Conservation (phyloP, 2,888 invertebrate species). For the Synergus itoensis region DNA sequence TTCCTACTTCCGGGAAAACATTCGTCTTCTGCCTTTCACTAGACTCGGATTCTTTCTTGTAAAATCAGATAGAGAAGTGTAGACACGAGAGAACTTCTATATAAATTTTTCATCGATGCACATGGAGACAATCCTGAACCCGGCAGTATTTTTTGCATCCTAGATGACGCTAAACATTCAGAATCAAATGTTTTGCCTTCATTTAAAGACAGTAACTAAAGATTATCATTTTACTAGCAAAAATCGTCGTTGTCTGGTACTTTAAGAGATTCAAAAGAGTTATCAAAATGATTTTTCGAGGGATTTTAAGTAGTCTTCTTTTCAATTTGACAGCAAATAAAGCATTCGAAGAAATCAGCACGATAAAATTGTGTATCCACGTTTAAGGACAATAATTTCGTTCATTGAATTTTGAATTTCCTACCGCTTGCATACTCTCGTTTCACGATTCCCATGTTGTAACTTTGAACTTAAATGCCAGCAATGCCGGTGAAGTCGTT, state of each 20-base stretch:
- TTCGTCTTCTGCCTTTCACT: constrained; percentile 32
- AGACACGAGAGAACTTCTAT: constrained; percentile 27
- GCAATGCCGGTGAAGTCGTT: constrained; percentile 31
- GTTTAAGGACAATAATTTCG: not conserved
- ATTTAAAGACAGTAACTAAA: not conserved
- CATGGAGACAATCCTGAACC: constrained; percentile 35
- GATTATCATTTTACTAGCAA: too few species aligned
- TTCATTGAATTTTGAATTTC: not conserved
- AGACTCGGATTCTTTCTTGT: constrained; percentile 9
- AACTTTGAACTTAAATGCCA: constrained; percentile 34
- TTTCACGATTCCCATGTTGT: constrained; percentile 33
- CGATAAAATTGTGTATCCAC: not conserved
- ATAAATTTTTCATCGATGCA: constrained; percentile 36
- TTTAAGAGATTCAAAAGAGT: too few species aligned
- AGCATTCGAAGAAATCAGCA: not conserved
- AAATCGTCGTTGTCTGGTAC: too few species aligned
- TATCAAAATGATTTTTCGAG: too few species aligned
- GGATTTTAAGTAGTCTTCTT: too few species aligned
- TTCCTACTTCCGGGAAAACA: constrained; percentile 37
- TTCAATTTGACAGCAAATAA: too few species aligned
- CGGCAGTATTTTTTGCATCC: not conserved
- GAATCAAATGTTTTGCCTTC: not conserved
- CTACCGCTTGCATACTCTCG: not conserved
- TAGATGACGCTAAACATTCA: not conserved
- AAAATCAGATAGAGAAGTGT: constrained; percentile 25